Evolutionary conservation across 2,888 invertebrate genomes (phyloP).

Genomic region (Rhogogaster chlorosoma): DNA sequence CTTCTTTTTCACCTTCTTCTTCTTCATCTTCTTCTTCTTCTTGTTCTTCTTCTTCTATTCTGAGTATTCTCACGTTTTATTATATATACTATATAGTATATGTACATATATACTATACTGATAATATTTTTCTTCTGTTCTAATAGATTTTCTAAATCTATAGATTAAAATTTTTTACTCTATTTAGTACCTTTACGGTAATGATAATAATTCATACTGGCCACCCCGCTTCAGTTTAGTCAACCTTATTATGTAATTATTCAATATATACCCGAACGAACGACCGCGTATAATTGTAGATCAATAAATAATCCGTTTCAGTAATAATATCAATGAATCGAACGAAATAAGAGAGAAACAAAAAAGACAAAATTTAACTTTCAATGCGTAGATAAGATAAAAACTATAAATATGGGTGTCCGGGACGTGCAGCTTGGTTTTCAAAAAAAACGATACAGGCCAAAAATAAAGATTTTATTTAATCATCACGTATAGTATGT

Average conservation of each 20-base stretch:
- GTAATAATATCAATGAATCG: neutral
- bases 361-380: neutral
- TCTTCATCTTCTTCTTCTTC: neutral
- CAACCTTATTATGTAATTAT: constrained; percentile 39
- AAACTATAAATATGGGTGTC: neutral
- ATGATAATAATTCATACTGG: neutral
- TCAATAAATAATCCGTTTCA: neutral
- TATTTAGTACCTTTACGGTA: neutral
- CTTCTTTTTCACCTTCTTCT: too few species aligned
- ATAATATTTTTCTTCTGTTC: neutral
- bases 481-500: constrained; percentile 67
- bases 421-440: neutral
- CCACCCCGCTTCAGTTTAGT: neutral
- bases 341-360: too few species aligned
- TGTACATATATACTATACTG: neutral
- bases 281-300: neutral
- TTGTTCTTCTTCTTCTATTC: neutral
- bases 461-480: constrained; percentile 75
- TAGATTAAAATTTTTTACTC: neutral
- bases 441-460: constrained; percentile 70
- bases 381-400: neutral
- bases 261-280: neutral
- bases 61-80: too few species aligned
- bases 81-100: neutral
- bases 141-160: neutral